Conservation (phyloP, 2,888 invertebrate species). For the Anagyrus pseudococci region DNA sequence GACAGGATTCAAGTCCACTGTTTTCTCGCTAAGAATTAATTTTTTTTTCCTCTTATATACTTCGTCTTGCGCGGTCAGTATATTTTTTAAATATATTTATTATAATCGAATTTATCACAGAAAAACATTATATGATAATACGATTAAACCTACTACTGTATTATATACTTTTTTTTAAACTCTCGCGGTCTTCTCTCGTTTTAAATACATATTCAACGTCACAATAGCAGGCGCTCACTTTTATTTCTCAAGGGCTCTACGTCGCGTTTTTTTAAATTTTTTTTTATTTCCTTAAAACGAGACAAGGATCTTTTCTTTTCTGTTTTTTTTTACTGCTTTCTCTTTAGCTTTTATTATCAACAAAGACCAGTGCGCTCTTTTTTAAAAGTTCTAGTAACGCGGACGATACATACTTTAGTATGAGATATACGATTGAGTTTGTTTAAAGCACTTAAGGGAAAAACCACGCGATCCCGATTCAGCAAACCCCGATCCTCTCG, state of each 20-base stretch:
- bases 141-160: constrained; percentile 35
- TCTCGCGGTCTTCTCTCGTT: constrained; percentile 21
- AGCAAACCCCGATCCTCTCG: constrained; percentile 44
- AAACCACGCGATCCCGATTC: constrained; percentile 53
- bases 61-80: too few species aligned
- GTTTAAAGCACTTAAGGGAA: constrained; percentile 59
- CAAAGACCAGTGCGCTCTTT: constrained; percentile 18
- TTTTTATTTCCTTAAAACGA: constrained; percentile 26
- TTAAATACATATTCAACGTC: constrained; percentile 26
- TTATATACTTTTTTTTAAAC: constrained; percentile 26
- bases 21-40: too few species aligned
- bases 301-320: constrained; percentile 27
- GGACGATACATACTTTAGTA: constrained; percentile 34
- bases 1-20: constrained; percentile 25
- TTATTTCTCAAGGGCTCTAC: constrained; percentile 36
- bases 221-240: constrained; percentile 32
- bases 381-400: constrained; percentile 28
- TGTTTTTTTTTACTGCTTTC: constrained; percentile 7
- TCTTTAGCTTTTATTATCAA: constrained; percentile 4
- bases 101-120: constrained; percentile 58
- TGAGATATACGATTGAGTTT: constrained; percentile 45
- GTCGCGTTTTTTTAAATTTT: constrained; percentile 28
- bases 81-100: constrained; percentile 44
- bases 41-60: too few species aligned
- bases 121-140: constrained; percentile 57